Conservation (phyloP, 2,888 invertebrate genomes). For the Tetramorium bicarinatum region DNA sequence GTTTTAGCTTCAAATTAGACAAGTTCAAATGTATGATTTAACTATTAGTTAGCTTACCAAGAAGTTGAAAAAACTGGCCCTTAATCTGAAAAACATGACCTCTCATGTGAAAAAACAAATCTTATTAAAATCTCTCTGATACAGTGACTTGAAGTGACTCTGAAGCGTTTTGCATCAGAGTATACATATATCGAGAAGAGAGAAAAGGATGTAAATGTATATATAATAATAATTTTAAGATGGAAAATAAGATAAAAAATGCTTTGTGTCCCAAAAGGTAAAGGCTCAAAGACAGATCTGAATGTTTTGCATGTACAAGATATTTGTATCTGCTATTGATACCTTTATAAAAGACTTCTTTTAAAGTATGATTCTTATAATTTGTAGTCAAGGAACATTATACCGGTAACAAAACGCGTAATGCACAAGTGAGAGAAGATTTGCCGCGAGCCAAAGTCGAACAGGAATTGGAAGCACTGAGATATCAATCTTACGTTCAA, state of each 20-base stretch:
- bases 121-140: background rate
- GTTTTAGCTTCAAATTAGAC: too few relatives aligned
- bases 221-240: background rate
- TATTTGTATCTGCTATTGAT: background rate
- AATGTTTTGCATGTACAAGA: background rate
- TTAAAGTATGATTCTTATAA: slow-evolving; percentile 36
- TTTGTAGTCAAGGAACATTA: slow-evolving; percentile 91
- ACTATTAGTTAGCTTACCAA: too few relatives aligned
- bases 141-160: background rate
- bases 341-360: background rate
- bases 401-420: slow-evolving; percentile 91
- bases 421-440: slow-evolving; percentile 93
- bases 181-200: background rate
- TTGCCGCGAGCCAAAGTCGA: slow-evolving; percentile 92
- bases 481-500: slow-evolving; percentile 88
- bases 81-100: background rate
- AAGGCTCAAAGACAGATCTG: background rate
- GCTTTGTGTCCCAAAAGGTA: background rate
- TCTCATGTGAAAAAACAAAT: background rate
- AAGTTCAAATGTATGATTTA: too few relatives aligned
- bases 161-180: background rate
- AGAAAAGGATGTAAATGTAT: slow-evolving; percentile 1
- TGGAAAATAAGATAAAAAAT: background rate
- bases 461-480: slow-evolving; percentile 90
- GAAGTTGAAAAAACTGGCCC: too few relatives aligned